A percentile compares a stretch with the other conserved stretches of the same genome.
phyloP scores from a whole-genome alignment of 1,140 invertebrate species.

The Diorhabda carinulata region DNA sequence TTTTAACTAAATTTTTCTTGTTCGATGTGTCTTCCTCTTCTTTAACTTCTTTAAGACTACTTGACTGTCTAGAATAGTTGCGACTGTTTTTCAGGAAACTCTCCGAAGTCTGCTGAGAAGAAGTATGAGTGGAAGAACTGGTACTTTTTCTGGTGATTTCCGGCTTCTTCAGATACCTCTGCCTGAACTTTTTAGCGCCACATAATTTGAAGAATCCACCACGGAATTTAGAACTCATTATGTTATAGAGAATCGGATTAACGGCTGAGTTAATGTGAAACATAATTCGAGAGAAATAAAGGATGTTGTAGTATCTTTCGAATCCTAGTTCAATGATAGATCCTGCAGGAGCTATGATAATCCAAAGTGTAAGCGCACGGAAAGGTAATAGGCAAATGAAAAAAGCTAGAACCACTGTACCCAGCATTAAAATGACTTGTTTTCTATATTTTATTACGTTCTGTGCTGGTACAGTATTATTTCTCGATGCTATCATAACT shows the following conservation, averaged over 20 bases:
- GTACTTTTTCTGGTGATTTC: slow-evolving; percentile 44
- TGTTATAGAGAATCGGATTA: slow-evolving; percentile 85
- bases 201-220: slow-evolving; percentile 70
- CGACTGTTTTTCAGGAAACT: slow-evolving; percentile 38
- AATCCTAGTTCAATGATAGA: slow-evolving; percentile 61
- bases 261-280: slow-evolving; percentile 85
- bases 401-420: slow-evolving; percentile 85
- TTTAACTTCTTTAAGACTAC: slow-evolving; percentile 38
- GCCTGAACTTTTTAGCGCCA: slow-evolving; percentile 38
- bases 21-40: slow-evolving; percentile 29
- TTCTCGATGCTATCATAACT: slow-evolving; percentile 33
- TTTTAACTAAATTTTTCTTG: slow-evolving; percentile 25
- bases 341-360: slow-evolving; percentile 68
- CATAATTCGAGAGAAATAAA: slow-evolving; percentile 84
- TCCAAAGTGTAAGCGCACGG: slow-evolving; percentile 78
- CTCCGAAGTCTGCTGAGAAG: slow-evolving; percentile 44
- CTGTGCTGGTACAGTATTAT: slow-evolving; percentile 46
- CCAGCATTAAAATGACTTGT: slow-evolving; percentile 84
- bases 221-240: slow-evolving; percentile 89
- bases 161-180: slow-evolving; percentile 32
- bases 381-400: slow-evolving; percentile 88
- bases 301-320: slow-evolving; percentile 77
- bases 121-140: slow-evolving; percentile 42
- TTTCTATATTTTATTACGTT: slow-evolving; percentile 61
- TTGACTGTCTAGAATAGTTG: slow-evolving; percentile 33